Percentiles rank a stretch among this genome's conserved stretches.
Evolutionary conservation across 2,888 invertebrate genomes (phyloP).

Genomic region (Dynastes maya): DNA sequence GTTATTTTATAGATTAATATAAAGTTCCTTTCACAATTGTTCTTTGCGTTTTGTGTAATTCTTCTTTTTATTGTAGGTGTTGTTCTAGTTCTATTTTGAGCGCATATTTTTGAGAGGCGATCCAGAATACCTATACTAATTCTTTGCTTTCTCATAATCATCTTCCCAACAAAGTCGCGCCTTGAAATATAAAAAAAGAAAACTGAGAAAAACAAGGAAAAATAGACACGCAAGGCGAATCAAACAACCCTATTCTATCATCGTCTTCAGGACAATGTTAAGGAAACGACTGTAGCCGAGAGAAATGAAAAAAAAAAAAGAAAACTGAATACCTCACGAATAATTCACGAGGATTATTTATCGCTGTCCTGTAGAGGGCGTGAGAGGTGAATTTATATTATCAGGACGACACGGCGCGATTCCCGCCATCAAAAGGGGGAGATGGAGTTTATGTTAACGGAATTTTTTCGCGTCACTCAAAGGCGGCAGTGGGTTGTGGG

Average conservation of each 20-base stretch:
- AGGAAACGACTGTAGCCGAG: not conserved
- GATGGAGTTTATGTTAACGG: constrained; percentile 31
- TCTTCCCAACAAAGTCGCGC: too few relatives aligned
- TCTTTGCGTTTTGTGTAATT: too few relatives aligned
- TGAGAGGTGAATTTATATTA: constrained; percentile 37
- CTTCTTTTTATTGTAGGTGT: too few relatives aligned
- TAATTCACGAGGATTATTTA: constrained; percentile 33
- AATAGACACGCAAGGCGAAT: not conserved
- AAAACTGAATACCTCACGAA: constrained; percentile 21
- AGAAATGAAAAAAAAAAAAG: not conserved
- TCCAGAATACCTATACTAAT: too few relatives aligned
- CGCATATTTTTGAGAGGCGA: too few relatives aligned
- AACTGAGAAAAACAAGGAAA: not conserved
- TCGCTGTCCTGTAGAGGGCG: constrained; percentile 16
- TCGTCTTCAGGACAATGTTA: not conserved
- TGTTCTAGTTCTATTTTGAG: too few relatives aligned
- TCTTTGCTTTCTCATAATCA: too few relatives aligned
- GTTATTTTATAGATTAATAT: too few relatives aligned
- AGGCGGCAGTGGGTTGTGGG: not conserved
- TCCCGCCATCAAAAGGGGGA: not conserved
- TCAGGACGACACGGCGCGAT: constrained; percentile 27
- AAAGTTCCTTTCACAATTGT: too few relatives aligned
- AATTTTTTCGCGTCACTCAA: constrained; percentile 5
- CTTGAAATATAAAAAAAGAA: too few relatives aligned
- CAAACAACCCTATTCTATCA: constrained; percentile 6